Percentiles rank a stretch among this genome's conserved stretches.
Conservation (phyloP, 2,888 invertebrate species). For the Ochropleura plecta region DNA sequence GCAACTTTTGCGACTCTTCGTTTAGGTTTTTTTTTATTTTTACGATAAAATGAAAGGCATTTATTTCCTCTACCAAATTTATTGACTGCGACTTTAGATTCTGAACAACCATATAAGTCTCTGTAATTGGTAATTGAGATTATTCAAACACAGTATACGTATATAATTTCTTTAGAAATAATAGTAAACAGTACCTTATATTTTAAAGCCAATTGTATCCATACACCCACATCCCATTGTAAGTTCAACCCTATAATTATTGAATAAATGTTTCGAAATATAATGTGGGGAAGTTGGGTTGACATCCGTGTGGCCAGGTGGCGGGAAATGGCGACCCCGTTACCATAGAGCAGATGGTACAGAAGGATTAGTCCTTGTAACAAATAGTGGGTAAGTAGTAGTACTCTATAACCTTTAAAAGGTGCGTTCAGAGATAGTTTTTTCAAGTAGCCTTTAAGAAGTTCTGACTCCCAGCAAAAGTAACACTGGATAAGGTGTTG, state of each 20-base stretch:
- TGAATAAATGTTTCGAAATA: slow-evolving; percentile 62
- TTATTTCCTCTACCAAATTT: neutral
- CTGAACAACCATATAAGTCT: too few species aligned
- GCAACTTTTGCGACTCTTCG: neutral
- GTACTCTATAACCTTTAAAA: neutral
- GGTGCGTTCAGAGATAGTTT: neutral
- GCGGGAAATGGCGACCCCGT: slow-evolving; percentile 84
- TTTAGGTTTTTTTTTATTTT: too few species aligned
- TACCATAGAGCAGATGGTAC: slow-evolving; percentile 35
- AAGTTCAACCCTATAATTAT: slow-evolving; percentile 42
- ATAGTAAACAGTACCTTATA: neutral
- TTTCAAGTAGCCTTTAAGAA: neutral
- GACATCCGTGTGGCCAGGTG: slow-evolving; percentile 78
- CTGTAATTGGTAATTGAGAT: neutral
- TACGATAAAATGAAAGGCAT: neutral
- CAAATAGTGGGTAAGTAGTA: neutral
- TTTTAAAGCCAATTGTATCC: neutral
- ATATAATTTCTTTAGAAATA: neutral
- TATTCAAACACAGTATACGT: neutral
- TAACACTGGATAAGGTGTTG: too few species aligned
- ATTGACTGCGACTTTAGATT: neutral
- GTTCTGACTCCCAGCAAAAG: neutral
- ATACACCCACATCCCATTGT: slow-evolving; percentile 37
- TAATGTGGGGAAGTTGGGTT: slow-evolving; percentile 69
- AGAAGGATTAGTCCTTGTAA: slow-evolving; percentile 42